These are phyloP conservation scores for Hirtodrosophila duncani DNA, from an alignment of 2,888 invertebrate species.

Conservation along the genomic window DNA sequence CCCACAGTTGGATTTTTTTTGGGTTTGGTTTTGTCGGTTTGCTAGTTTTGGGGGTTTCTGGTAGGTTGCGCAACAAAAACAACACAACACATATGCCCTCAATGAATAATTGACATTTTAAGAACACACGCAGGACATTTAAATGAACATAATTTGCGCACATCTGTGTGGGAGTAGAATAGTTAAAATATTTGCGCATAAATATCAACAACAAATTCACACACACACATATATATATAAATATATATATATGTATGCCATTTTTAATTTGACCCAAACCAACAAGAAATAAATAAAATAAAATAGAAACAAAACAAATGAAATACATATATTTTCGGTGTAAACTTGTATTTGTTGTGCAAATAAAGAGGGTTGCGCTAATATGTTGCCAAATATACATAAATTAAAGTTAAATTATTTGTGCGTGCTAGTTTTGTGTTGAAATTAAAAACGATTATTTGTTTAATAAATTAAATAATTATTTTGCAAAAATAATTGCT, in stretches of 20 bases:
- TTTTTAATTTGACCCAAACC: no score
- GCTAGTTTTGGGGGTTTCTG: constrained; percentile 12
- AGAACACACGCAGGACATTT: constrained; percentile 67
- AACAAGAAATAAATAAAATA: background rate
- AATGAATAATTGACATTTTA: constrained; percentile 65
- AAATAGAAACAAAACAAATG: background rate
- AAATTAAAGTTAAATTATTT: constrained; percentile 52
- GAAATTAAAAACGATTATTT: constrained; percentile 43
- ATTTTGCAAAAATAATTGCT: constrained; percentile 53
- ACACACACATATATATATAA: no score
- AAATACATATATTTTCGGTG: background rate
- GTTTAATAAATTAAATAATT: constrained; percentile 53
- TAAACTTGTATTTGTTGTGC: background rate
- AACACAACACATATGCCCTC: constrained; percentile 64
- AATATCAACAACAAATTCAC: constrained; percentile 11
- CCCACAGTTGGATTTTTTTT: constrained; percentile 52
- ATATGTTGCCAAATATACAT: constrained; percentile 19
- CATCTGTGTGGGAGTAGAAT: constrained; percentile 59
- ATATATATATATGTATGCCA: no score
- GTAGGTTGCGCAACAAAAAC: constrained; percentile 53
- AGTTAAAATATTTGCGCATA: constrained; percentile 32
- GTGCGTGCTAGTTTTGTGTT: constrained; percentile 38
- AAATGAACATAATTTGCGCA: constrained; percentile 69
- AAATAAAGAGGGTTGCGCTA: no score
- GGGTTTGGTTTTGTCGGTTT: constrained; percentile 28